Base-by-base conservation (phyloP, 2,888 invertebrate genomes). In the Perizoma flavofasciatum region DNA sequence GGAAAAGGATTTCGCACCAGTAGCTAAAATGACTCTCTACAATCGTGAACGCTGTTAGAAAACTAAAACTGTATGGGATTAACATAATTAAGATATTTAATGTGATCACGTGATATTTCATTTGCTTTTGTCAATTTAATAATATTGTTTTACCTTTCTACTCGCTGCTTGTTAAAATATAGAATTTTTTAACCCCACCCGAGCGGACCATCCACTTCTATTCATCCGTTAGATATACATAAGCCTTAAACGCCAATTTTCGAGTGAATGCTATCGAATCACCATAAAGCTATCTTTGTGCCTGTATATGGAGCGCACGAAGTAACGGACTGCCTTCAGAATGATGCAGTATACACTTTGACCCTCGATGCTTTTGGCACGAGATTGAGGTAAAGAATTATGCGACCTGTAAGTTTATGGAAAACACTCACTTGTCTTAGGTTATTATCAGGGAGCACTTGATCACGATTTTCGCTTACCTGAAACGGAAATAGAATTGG, bases 221-320 rank as follows among this genome's bases (percentile, higher is more conserved):
- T 46, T 46, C n/a, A 22, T 49, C 62, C 62, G 58, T 58, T 59
- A 52, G 44, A 35, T 55, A 55, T 33, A 47, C 55, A 55, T 74
- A 80, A 81, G 78, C 79, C 75, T 76, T 84, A 82, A 84, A 88
- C 83, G 82, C 85, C 87, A 88, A 89, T 89, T 84, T 85, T 82
- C 78, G 78, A 81, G 81, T 83, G 85, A 90, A 89, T 89, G 85
- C 85, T 86, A 90, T 88, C 89, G 84, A 89, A 90, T 92, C 91
- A 90, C 86, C 89, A 91, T 91, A 92, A 91, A 89, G 77, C 81
- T 82, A 87, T 87, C 86, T 81, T 74, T 71, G 74, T 75, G 67
- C 74, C 84, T 83, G 77, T 80, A 86, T 87, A 86, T 85, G 86
- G 87, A 83, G 82, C 78, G 81, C 84, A 81, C 82, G 81, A 81